Base-by-base conservation (phyloP, 2,113 vertebrate species). In the Sorex fumeus region DNA sequence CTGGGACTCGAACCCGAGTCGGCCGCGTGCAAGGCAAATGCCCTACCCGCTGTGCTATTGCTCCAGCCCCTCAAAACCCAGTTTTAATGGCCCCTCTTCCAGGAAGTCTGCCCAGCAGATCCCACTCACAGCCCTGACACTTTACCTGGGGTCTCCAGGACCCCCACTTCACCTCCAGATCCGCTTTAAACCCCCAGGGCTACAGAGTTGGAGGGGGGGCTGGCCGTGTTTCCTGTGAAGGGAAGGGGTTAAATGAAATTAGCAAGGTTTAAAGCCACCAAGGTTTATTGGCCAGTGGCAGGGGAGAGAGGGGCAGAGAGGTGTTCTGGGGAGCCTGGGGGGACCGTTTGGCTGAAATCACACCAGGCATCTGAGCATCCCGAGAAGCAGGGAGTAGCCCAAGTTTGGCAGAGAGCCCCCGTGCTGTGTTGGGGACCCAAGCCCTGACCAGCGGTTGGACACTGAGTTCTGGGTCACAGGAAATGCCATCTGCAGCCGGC, bases 281-380 rank as follows among this genome's bases (percentile, higher is more conserved):
- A n/a, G 40, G 8, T 97, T 95, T 96, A 96, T 95, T 95, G 88
- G 79, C 43, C 60, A 50, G 53, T 21, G 75, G 23, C 70, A 13
- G 25, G 15, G 8, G 2, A 11, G 12, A 47, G 19, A 28, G 64
- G 27, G 64, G 64, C 60, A 27, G 60, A 64, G 60, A 27, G 60
- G 60, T 27, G 60, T 8, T 4, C n/a, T n/a, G n/a, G 8, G 60
- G 60, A 9, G 2, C 50, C 53, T 66, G 25, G 27, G 28, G 64
- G 23, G 7, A 23, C 6, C 10, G 27, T 66, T 66, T 66, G 64
- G 69, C 30, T 27, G 75, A 32, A 77, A 50, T 67, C 64, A 1
- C 30, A 23, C 3, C 36, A 3, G 40, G 66, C 23, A 18, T 78
- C 74, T 28, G n/a, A 32, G 27, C 43, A 18, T 36, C 66, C 0